Base-by-base conservation (phyloP, 2,113 vertebrate species). In the Strix aluco region DNA sequence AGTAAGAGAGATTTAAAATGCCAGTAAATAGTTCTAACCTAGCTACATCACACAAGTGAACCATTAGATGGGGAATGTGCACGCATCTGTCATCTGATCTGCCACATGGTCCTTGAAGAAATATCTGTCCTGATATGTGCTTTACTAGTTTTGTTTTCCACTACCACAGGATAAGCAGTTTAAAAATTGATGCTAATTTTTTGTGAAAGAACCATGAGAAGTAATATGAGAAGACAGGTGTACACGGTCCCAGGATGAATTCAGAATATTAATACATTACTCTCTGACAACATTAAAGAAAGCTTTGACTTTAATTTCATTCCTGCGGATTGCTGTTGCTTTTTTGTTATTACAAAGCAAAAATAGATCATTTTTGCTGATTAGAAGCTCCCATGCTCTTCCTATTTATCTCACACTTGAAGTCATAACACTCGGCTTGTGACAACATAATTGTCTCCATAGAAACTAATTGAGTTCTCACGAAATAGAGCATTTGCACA, bases 401-500 rank as follows among this genome's bases (percentile, higher is more conserved):
- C 88, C 87, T 93, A 91, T 91, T 95, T 95, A 92, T 93, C 92
- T 97, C 66, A 80, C 71, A 88, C 70, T 95, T 95, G 89, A 96
- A 96, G 91, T 94, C 85, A 49, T 74, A 96, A 90, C 81, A 87
- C 32, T 90, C 6, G 0, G 40, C 74, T 94, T 94, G 59, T 91
- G 93, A 94, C 95, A 96, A 73, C 87, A 69, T 90, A 96, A 97
- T 96, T 95, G 96, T 97, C 95, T 94, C 91, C 84, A 94, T 96
- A 95, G 97, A 97, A 97, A 97, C 96, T 80, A 87, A 94, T 72
- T 83, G 86, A 90, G 74, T 93, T 95, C 78, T 95, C 84, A 81
- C 0, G 0, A 97, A 97, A 93, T 34, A 58, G 67, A 95, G 75
- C 81, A 94, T 92, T 96, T 89, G 71, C 84, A 92, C 94, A 96